Percentiles rank a stretch among this genome's conserved stretches.
These are phyloP conservation scores for Chrosomus eos DNA, from an alignment of 2,797 vertebrate species.

Conservation along the genomic window DNA sequence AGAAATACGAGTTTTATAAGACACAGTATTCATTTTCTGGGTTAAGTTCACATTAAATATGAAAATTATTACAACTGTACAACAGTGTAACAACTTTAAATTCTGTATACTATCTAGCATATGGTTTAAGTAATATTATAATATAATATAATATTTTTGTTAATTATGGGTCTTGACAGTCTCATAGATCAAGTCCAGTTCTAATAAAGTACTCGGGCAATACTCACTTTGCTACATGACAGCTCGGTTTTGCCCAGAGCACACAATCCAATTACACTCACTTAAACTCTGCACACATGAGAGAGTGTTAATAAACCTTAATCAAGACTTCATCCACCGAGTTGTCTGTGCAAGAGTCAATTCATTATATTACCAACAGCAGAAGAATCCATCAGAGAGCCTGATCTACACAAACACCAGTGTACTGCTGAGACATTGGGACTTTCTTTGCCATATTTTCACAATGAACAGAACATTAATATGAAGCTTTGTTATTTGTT, in stretches of 20 bases:
- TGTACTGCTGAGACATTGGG: neutral
- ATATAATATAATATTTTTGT: neutral
- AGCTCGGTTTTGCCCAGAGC: constrained; percentile 13
- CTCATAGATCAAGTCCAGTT: neutral
- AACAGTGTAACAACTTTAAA: neutral
- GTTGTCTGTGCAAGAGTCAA: neutral
- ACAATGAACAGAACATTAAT: neutral
- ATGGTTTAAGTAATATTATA: neutral
- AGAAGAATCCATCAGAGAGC: constrained; percentile 5
- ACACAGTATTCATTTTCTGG: no score
- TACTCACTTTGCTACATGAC: neutral
- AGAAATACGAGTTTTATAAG: neutral
- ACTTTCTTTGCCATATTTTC: neutral
- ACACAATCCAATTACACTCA: constrained; percentile 13
- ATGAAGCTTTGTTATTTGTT: neutral
- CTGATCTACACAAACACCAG: constrained; percentile 16
- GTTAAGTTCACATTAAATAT: neutral
- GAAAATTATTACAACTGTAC: no score
- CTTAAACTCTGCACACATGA: constrained; percentile 26
- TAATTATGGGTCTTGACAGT: neutral
- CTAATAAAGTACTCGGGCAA: neutral
- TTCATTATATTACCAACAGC: constrained; percentile 14
- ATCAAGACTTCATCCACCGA: constrained; percentile 20
- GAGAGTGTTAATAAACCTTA: constrained; percentile 21
- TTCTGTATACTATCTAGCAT: neutral